These are phyloP conservation scores for Probaryconus sp. DNA, from an alignment of 1,140 invertebrate species.

Conservation along the genomic window DNA sequence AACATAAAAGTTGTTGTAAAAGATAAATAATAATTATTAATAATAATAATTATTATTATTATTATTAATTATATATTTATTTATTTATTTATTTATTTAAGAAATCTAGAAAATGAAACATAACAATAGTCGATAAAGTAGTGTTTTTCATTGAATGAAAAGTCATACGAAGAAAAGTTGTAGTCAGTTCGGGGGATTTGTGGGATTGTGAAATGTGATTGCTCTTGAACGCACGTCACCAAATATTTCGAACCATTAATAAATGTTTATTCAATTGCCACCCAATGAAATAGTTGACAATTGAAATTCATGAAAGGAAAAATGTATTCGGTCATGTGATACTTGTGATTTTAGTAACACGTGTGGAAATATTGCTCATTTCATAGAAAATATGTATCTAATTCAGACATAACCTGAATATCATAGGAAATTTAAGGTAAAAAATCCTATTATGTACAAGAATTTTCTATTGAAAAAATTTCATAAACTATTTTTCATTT, in stretches of 20 bases:
- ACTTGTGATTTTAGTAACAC: background rate
- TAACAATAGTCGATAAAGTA: no score
- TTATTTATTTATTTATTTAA: no score
- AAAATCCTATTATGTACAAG: background rate
- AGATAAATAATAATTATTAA: no score
- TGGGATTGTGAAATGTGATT: background rate
- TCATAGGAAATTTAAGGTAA: conserved; percentile 29
- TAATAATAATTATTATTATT: no score
- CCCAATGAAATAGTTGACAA: conserved; percentile 25
- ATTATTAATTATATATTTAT: no score
- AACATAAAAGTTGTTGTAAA: no score
- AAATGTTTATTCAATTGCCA: conserved; percentile 1
- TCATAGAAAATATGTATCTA: conserved; percentile 37
- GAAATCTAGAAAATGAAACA: no score
- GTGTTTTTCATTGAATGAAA: no score
- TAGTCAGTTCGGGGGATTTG: no score
- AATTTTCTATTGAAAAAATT: no score
- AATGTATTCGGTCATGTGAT: conserved; percentile 15
- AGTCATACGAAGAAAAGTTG: no score
- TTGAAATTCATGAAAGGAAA: background rate
- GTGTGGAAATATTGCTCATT: conserved; percentile 3
- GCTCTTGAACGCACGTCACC: conserved; percentile 28
- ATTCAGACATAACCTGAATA: conserved; percentile 31
- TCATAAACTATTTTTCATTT: no score
- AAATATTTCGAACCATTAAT: conserved; percentile 30